Base-by-base conservation (phyloP, 1,140 invertebrate species). In the Coboldia fuscipes region DNA sequence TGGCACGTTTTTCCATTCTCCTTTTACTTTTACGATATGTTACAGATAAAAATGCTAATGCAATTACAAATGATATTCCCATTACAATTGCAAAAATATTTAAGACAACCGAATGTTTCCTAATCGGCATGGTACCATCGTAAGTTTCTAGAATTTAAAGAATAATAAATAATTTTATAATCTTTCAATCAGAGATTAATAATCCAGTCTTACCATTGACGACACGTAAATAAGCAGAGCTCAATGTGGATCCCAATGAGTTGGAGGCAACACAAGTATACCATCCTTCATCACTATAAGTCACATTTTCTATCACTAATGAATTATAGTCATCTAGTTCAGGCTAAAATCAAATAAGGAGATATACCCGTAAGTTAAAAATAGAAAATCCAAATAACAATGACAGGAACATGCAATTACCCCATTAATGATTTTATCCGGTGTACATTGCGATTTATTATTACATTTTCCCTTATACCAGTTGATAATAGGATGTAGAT, bases 231-330 rank as follows among this genome's bases (percentile, higher is more conserved):
- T 85, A 93, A 10, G 83, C 83, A 46, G 72, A 83, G 20, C 71
- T 68, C 30, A 72, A 69, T 1, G 73, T 71, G 18, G 64, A 63
- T 0, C 90, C 90, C 10, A 92, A 60, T 24, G 65, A 67, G 50
- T 88, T 94, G 3, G 73, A 65, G 1, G 81, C 86, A 4, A 90
- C 62, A 48, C 90, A 97, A 0, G 81, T 80, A 48, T 96, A 96
- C 81, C 81, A 92, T 2, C 86, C 89, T 51, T 85, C 80, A 44
- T 92, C 76, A 22, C 75, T 70, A 37, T 76, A 63, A 0, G 82
- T 89, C 0, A 93, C 76, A 49, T 94, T 93, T 30, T 63, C 60
- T 14, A 96, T 47, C 6, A 68, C 63, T 7, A 92, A 54, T 10
- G 75, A 52, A 54, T 89, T 72, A 0, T 72, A 70, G 42, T 75